A percentile compares a stretch with the other conserved stretches of the same genome.
These are phyloP conservation scores for Anabas testudineus DNA, from an alignment of 2,797 vertebrate species.

Conservation along the genomic window DNA sequence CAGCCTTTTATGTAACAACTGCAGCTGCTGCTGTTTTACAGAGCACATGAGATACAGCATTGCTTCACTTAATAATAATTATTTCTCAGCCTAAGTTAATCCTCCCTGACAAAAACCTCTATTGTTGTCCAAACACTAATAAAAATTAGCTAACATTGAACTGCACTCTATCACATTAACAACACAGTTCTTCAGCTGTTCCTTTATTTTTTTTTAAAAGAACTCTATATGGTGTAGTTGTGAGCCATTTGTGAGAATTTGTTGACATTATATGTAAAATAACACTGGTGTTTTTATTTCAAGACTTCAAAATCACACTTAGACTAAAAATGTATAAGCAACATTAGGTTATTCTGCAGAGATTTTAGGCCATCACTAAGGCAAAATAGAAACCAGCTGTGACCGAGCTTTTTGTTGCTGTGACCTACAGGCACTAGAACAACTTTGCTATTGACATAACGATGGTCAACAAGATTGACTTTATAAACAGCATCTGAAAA, in stretches of 20 bases:
- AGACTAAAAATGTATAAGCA: neutral
- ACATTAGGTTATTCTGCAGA: neutral
- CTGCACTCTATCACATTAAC: too few species aligned
- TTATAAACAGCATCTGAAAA: slow-evolving; percentile 14
- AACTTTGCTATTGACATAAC: slow-evolving; percentile 17
- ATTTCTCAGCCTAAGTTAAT: neutral
- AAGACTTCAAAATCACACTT: neutral
- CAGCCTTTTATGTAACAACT: slow-evolving; percentile 61
- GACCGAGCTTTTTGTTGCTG: slow-evolving; percentile 2
- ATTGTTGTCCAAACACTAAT: too few species aligned
- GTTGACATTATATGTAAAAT: too few species aligned
- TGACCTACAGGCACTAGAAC: neutral
- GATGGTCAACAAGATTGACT: slow-evolving; percentile 19
- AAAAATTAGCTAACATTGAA: neutral
- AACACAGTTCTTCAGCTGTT: too few species aligned
- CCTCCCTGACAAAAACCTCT: neutral
- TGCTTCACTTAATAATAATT: neutral
- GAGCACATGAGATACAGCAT: slow-evolving; percentile 7
- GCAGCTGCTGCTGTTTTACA: slow-evolving; percentile 27
- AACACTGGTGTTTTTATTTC: neutral
- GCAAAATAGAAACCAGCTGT: neutral
- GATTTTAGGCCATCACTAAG: neutral
- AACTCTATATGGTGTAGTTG: too few species aligned
- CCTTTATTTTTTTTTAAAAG: too few species aligned
- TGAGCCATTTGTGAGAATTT: too few species aligned